Evolutionary conservation across 1,140 invertebrate species (phyloP).

Genomic region (Drosophila oshimai): DNA sequence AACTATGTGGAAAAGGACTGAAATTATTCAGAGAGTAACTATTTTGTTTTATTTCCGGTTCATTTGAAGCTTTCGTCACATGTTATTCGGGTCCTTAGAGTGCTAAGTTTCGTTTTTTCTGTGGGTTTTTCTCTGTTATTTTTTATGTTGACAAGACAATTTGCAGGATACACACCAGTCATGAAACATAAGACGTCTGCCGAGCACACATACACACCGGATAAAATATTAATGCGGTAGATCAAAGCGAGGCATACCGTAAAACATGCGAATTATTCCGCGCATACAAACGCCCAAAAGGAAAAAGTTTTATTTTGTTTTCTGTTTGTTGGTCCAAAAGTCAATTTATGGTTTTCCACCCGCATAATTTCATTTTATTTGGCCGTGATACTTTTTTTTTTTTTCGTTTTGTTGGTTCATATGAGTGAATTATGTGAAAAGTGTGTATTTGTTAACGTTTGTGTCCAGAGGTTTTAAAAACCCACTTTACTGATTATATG

Average conservation of each 20-base stretch:
- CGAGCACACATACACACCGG: conserved; percentile 18
- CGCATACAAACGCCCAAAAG: conserved; percentile 8
- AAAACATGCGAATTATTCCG: conserved; percentile 34
- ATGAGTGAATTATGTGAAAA: conserved; percentile 49
- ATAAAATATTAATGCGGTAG: conserved; percentile 56
- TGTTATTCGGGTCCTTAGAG: conserved; percentile 4
- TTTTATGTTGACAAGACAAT: conserved; percentile 59
- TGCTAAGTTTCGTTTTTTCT: conserved; percentile 31
- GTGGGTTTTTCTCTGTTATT: conserved; percentile 4
- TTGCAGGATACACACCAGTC: conserved; percentile 37
- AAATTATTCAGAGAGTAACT: conserved; percentile 25
- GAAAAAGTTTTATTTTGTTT: conserved; percentile 53
- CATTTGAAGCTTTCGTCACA: conserved; percentile 42
- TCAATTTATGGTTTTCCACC: conserved; percentile 72
- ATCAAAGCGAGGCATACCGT: conserved; percentile 55
- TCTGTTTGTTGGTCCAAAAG: conserved; percentile 52
- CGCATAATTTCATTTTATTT: conserved; percentile 74
- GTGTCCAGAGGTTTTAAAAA: conserved; percentile 15
- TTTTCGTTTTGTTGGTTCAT: conserved; percentile 21
- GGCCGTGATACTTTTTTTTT: conserved; percentile 17
- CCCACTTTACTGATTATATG: not conserved
- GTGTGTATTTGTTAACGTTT: conserved; percentile 25
- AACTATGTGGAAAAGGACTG: conserved; percentile 39
- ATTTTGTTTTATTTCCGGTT: conserved; percentile 47
- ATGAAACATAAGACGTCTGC: conserved; percentile 1